phyloP scores from a whole-genome alignment of 2,797 vertebrate genomes.

The Xiphorhynchus erythropygius region DNA sequence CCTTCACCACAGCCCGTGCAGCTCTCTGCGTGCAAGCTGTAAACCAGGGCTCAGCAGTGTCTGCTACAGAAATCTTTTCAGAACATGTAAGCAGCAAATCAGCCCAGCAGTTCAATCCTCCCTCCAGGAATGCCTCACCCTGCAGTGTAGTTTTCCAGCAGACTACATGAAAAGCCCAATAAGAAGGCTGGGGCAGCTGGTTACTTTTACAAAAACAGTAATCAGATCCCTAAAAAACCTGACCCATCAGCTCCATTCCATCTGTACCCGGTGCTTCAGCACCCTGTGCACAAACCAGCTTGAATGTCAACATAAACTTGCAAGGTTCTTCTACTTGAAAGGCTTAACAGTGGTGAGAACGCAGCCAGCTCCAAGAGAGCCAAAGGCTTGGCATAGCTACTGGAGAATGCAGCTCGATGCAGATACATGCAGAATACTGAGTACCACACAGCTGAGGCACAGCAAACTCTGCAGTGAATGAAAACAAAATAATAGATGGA shows the following conservation, averaged over 20 bases:
- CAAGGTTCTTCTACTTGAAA: conserved; percentile 38
- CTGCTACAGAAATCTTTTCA: not conserved
- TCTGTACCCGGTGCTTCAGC: not conserved
- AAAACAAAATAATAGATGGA: not conserved
- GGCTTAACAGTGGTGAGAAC: not conserved
- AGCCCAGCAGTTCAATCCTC: not conserved
- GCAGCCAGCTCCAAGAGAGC: not conserved
- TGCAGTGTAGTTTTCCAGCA: rapidly evolving
- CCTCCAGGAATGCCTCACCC: not conserved
- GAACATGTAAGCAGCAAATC: not conserved
- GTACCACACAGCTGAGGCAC: not conserved
- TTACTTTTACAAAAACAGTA: not conserved
- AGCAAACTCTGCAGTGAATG: not conserved
- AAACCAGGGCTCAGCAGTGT: not conserved
- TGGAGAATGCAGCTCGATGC: not conserved
- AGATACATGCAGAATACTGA: not conserved
- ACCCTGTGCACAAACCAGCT: not conserved
- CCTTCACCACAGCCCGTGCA: not conserved
- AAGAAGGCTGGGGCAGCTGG: not conserved
- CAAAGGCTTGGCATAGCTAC: not conserved
- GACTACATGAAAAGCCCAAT: not conserved
- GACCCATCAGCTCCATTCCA: not conserved
- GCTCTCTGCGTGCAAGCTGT: not conserved
- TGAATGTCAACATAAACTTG: conserved; percentile 39
- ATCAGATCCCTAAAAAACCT: not conserved